Evolutionary conservation across 2,113 vertebrate genomes (phyloP).

Genomic region (Oreochromis spilurus): DNA sequence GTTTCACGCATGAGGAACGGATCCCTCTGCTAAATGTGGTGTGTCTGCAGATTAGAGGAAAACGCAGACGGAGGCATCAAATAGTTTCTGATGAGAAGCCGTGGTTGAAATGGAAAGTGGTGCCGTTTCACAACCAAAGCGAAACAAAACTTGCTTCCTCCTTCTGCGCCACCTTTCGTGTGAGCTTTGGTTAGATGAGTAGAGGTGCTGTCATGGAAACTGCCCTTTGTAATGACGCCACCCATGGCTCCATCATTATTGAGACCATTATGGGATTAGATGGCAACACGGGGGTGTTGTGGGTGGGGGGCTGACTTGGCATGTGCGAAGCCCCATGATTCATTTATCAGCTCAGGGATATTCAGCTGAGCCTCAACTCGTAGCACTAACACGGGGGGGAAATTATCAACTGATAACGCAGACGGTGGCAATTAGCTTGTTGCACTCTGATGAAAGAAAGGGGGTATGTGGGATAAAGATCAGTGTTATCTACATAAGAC

Average conservation of each 20-base stretch:
- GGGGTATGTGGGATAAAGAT: not conserved
- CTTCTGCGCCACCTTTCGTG: not conserved
- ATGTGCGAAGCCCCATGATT: conserved; percentile 17
- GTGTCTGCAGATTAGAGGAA: conserved; percentile 20
- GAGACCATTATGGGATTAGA: conserved; percentile 55
- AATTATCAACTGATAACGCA: conserved; percentile 36
- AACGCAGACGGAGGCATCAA: not conserved
- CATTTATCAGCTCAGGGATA: conserved; percentile 33
- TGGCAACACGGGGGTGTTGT: conserved; percentile 8
- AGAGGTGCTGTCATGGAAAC: conserved; percentile 46
- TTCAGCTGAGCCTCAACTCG: not conserved
- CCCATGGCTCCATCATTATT: conserved; percentile 45
- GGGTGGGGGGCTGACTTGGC: conserved; percentile 1
- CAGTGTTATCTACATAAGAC: not conserved
- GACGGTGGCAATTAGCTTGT: conserved; percentile 21
- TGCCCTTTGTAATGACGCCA: conserved; percentile 45
- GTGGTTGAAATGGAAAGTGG: not conserved
- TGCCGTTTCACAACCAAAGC: not conserved
- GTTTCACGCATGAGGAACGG: conserved; percentile 2
- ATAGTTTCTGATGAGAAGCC: not conserved
- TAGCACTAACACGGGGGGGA: not conserved
- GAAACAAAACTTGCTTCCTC: not conserved
- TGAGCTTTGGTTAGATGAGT: not conserved
- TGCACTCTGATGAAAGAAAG: not conserved
- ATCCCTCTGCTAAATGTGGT: conserved; percentile 1